Conservation (phyloP, 2,888 invertebrate species). For the Sinelater perroti region DNA sequence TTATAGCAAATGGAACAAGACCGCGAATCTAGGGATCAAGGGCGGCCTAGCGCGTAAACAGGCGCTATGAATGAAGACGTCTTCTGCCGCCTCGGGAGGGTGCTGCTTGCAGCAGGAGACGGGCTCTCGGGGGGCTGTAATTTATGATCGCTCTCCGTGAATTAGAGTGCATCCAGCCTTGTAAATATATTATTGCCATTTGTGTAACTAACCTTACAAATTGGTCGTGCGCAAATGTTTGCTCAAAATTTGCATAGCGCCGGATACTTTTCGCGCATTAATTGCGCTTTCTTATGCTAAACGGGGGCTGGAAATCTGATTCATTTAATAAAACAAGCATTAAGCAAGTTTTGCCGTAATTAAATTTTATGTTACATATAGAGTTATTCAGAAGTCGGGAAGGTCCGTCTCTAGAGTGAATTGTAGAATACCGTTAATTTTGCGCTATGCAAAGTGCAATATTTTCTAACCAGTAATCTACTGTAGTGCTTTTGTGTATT, state of each 20-base stretch:
- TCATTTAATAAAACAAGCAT: too few relatives aligned
- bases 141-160: conserved; percentile 55
- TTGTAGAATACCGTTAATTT: too few relatives aligned
- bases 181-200: conserved; percentile 57
- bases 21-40: conserved; percentile 49
- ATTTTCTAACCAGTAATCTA: too few relatives aligned
- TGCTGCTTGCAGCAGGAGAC: conserved; percentile 37
- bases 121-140: conserved; percentile 44
- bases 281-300: conserved; percentile 11
- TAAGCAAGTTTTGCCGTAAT: too few relatives aligned
- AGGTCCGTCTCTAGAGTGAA: too few relatives aligned
- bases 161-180: conserved; percentile 58
- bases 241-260: conserved; percentile 29
- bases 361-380: too few relatives aligned
- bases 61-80: conserved; percentile 54
- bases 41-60: conserved; percentile 50
- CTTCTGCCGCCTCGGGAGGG: conserved; percentile 42
- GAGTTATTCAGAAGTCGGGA: too few relatives aligned
- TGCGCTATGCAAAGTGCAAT: too few relatives aligned
- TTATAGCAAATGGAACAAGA: conserved; percentile 54
- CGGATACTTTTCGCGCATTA: too few relatives aligned
- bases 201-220: conserved; percentile 53
- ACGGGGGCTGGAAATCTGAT: too few relatives aligned
- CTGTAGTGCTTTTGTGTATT: too few relatives aligned
- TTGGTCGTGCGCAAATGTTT: conserved; percentile 48